Percentiles rank a stretch among this genome's conserved stretches.
Evolutionary conservation across 1,140 invertebrate species (phyloP).

Genomic region (Hycleus phaleratus): DNA sequence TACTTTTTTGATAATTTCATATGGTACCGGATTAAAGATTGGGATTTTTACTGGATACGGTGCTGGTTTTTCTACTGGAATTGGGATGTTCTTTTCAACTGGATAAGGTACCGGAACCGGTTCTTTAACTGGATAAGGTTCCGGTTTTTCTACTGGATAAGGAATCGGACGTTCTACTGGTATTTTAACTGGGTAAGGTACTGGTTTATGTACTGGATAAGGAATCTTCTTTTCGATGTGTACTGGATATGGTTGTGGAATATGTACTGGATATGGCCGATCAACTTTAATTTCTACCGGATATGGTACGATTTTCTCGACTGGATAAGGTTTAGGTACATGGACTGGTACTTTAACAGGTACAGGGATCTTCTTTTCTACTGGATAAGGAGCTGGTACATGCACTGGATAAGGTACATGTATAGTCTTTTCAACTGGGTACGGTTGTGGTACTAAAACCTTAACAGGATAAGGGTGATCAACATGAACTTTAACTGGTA

Average conservation of each 20-base stretch:
- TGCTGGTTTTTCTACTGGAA: conserved; percentile 57
- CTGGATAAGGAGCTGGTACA: conserved; percentile 55
- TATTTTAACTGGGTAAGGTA: conserved; percentile 45
- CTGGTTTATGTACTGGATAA: conserved; percentile 44
- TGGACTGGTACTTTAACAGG: conserved; percentile 52
- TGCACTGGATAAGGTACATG: conserved; percentile 56
- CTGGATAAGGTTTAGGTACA: conserved; percentile 52
- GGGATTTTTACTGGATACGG: conserved; percentile 57
- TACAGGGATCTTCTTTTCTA: conserved; percentile 56
- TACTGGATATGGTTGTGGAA: conserved; percentile 39
- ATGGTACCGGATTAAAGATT: conserved; percentile 54
- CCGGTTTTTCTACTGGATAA: conserved; percentile 52
- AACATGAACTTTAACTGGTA: conserved; percentile 61
- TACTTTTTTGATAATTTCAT: conserved; percentile 59
- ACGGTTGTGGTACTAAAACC: conserved; percentile 58
- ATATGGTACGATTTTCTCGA: conserved; percentile 50
- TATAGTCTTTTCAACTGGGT: conserved; percentile 57
- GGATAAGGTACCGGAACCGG: conserved; percentile 49
- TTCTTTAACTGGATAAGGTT: conserved; percentile 54
- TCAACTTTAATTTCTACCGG: conserved; percentile 56
- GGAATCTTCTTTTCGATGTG: conserved; percentile 41
- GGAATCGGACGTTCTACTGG: conserved; percentile 53
- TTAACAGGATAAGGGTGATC: conserved; percentile 58
- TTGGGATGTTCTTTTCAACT: conserved; percentile 48
- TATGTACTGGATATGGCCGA: conserved; percentile 50